Percentiles rank a stretch among this genome's conserved stretches.
These are phyloP conservation scores for Ypsolopha sequella DNA, from an alignment of 2,888 invertebrate genomes.

Conservation along the genomic window DNA sequence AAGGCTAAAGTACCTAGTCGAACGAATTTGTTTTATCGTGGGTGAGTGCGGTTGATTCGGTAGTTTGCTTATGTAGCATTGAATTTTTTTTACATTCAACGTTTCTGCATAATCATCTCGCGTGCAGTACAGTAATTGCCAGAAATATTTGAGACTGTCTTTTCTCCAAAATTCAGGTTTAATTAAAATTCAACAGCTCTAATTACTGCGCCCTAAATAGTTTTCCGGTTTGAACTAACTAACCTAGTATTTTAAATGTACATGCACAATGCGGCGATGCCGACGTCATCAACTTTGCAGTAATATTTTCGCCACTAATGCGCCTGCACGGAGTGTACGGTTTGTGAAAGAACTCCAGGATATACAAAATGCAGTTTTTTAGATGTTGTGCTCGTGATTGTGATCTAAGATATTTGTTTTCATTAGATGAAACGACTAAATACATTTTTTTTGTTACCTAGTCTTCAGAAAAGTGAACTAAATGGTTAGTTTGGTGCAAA, in stretches of 20 bases:
- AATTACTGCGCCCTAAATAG: conserved; percentile 36
- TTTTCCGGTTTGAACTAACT: conserved; percentile 47
- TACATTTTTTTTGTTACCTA: conserved; percentile 22
- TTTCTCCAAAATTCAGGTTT: too few relatives aligned
- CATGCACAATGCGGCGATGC: conserved; percentile 62
- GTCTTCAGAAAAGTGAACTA: conserved; percentile 16
- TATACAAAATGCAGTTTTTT: conserved; percentile 50
- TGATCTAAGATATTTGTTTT: conserved; percentile 25
- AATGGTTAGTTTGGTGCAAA: conserved; percentile 23
- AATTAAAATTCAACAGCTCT: too few relatives aligned
- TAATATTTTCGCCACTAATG: conserved; percentile 65
- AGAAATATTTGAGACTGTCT: too few relatives aligned
- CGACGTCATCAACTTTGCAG: conserved; percentile 68
- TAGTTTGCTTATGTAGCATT: too few relatives aligned
- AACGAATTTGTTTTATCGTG: not conserved
- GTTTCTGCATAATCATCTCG: too few relatives aligned
- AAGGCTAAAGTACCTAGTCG: not conserved
- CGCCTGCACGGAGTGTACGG: conserved; percentile 54
- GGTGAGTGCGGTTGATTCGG: not conserved
- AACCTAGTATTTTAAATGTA: conserved; percentile 63
- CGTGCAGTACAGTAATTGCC: too few relatives aligned
- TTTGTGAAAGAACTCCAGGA: conserved; percentile 38
- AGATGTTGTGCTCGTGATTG: conserved; percentile 12
- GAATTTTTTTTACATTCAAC: too few relatives aligned
- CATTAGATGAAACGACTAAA: conserved; percentile 14